Conservation (phyloP, 2,888 invertebrate genomes). For the Sminthurinus aureus region DNA sequence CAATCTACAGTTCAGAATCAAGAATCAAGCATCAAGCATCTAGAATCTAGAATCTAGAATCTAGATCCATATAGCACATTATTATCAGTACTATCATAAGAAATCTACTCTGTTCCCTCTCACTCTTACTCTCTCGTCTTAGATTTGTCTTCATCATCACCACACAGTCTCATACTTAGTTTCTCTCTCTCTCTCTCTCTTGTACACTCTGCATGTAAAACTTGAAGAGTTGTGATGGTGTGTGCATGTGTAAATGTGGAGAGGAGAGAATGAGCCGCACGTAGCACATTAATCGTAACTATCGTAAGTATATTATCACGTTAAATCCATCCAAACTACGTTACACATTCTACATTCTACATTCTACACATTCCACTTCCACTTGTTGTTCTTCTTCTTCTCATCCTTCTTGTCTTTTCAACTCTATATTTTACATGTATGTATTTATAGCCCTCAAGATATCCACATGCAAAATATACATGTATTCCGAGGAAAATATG, state of each 20-base stretch:
- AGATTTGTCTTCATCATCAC: not conserved
- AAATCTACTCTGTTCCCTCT: not conserved
- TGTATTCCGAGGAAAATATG: not conserved
- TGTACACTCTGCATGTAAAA: no score
- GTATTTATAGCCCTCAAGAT: no score
- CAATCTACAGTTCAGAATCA: no score
- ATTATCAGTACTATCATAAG: not conserved
- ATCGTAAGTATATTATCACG: constrained; percentile 38
- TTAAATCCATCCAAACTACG: constrained; percentile 9
- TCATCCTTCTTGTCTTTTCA: not conserved
- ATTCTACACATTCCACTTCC: not conserved
- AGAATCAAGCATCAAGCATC: no score
- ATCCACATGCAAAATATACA: not conserved
- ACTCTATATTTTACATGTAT: no score
- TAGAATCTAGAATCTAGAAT: not conserved
- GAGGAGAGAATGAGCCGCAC: constrained; percentile 26
- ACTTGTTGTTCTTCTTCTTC: not conserved
- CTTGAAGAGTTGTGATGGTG: no score
- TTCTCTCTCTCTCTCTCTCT: not conserved
- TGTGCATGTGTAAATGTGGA: no score
- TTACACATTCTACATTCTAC: not conserved
- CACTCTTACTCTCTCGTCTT: constrained; percentile 6
- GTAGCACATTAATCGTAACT: constrained; percentile 39
- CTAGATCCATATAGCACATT: not conserved
- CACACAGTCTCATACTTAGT: not conserved